phyloP scores from a whole-genome alignment of 2,888 invertebrate genomes.

The Cosmia pyralina region DNA sequence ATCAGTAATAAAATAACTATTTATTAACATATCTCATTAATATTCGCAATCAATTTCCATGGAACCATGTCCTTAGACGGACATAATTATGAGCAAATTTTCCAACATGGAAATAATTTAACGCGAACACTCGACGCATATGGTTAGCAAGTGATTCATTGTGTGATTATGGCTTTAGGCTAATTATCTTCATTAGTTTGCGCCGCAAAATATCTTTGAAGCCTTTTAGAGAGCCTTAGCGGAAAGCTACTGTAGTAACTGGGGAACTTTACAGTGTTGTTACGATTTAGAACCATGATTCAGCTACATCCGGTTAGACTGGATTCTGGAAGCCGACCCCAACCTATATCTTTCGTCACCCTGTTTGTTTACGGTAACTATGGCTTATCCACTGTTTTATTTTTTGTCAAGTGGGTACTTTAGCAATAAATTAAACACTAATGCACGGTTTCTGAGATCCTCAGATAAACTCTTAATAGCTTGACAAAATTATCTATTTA shows the following conservation, averaged over 20 bases:
- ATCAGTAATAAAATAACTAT: slow-evolving; percentile 45
- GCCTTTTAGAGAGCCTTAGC: slow-evolving; percentile 58
- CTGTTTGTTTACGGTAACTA: too few relatives aligned
- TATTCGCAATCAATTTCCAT: slow-evolving; percentile 52
- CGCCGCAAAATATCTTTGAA: slow-evolving; percentile 57
- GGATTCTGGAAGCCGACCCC: background rate
- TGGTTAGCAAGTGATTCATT: slow-evolving; percentile 55
- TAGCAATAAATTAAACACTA: too few relatives aligned
- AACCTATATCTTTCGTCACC: too few relatives aligned
- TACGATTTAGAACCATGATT: background rate
- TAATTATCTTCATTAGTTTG: slow-evolving; percentile 55
- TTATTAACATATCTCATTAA: slow-evolving; percentile 40
- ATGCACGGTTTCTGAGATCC: too few relatives aligned
- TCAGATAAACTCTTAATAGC: too few relatives aligned
- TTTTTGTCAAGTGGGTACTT: too few relatives aligned
- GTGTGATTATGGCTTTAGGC: slow-evolving; percentile 51
- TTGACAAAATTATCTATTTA: too few relatives aligned
- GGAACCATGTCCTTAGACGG: slow-evolving; percentile 36
- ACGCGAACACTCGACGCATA: slow-evolving; percentile 40
- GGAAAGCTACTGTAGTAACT: slow-evolving; percentile 59
- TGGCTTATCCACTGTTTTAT: too few relatives aligned
- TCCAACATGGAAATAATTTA: slow-evolving; percentile 57
- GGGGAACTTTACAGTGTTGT: slow-evolving; percentile 6
- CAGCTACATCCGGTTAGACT: too few relatives aligned
- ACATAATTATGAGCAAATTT: slow-evolving; percentile 51